Evolutionary conservation across 2,797 vertebrate species (phyloP).

Genomic region (Chaenodraco wilsoni): DNA sequence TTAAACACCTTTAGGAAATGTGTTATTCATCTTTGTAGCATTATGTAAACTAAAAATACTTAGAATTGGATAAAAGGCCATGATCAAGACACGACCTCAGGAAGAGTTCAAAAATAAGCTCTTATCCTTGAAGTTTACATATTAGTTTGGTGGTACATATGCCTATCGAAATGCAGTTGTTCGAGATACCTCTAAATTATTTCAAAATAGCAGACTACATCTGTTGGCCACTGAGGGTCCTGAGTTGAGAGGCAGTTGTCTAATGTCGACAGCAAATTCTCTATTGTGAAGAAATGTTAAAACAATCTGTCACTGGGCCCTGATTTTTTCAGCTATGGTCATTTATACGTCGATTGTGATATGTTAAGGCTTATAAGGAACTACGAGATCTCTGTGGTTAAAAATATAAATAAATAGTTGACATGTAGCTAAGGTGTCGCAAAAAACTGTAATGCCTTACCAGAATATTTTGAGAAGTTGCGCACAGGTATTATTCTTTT

Average conservation of each 20-base stretch:
- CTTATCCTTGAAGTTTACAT: not conserved
- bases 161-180: not conserved
- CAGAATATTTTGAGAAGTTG: slow-evolving; percentile 90
- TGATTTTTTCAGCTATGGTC: too few species aligned
- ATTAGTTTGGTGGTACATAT: not conserved
- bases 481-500: slow-evolving; percentile 92
- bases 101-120: not conserved
- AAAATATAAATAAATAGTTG: too few species aligned
- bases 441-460: slow-evolving; percentile 64
- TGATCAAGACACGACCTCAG: too few species aligned
- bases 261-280: too few species aligned
- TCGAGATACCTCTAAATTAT: not conserved
- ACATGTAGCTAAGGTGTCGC: not conserved
- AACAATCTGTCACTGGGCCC: too few species aligned
- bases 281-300: too few species aligned
- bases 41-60: not conserved
- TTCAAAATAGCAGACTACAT: not conserved
- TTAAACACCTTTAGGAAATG: not conserved
- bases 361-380: too few species aligned
- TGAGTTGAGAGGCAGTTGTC: too few species aligned
- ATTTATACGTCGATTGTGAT: too few species aligned
- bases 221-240: not conserved
- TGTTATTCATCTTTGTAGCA: not conserved
- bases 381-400: too few species aligned
- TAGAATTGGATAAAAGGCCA: not conserved